Evolutionary conservation across 2,888 invertebrate genomes (phyloP).

Genomic region (Campaea margaritaria): DNA sequence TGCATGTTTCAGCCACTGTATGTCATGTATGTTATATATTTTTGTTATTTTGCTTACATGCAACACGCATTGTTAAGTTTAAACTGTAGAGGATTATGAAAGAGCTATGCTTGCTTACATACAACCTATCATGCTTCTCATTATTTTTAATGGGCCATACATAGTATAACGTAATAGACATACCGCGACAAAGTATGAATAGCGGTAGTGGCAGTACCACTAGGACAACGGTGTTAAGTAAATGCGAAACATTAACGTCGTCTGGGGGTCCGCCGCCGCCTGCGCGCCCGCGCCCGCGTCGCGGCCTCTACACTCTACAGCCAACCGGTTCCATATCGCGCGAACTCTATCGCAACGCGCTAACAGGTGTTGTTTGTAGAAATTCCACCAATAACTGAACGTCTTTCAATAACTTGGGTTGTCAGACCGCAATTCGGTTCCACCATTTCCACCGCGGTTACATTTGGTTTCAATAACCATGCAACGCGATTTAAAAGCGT

Average conservation of each 20-base stretch:
- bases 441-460: slow-evolving; percentile 4
- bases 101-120: slow-evolving; percentile 18
- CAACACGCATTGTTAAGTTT: slow-evolving; percentile 26
- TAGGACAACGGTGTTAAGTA: slow-evolving; percentile 72
- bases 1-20: slow-evolving; percentile 10
- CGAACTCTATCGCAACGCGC: slow-evolving; percentile 70
- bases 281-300: slow-evolving; percentile 37
- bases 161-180: slow-evolving; percentile 20
- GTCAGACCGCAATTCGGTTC: slow-evolving; percentile 11
- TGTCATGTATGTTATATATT: slow-evolving; percentile 16
- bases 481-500: not conserved
- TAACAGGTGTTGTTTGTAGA: slow-evolving; percentile 76
- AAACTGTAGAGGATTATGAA: slow-evolving; percentile 25
- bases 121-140: slow-evolving; percentile 13
- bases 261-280: slow-evolving; percentile 44
- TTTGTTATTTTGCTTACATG: slow-evolving; percentile 19
- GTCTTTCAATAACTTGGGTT: slow-evolving; percentile 44
- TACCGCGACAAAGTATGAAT: slow-evolving; percentile 40
- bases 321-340: slow-evolving; percentile 74
- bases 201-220: slow-evolving; percentile 68
- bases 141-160: slow-evolving; percentile 26
- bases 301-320: slow-evolving; percentile 31
- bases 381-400: slow-evolving; percentile 66
- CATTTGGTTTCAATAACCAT: slow-evolving; percentile 1
- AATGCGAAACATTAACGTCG: slow-evolving; percentile 53